Evolutionary conservation across 2,888 invertebrate species (phyloP), one percentile per base, ranked within the genome.

Genomic region (Scotopteryx bipunctaria): DNA sequence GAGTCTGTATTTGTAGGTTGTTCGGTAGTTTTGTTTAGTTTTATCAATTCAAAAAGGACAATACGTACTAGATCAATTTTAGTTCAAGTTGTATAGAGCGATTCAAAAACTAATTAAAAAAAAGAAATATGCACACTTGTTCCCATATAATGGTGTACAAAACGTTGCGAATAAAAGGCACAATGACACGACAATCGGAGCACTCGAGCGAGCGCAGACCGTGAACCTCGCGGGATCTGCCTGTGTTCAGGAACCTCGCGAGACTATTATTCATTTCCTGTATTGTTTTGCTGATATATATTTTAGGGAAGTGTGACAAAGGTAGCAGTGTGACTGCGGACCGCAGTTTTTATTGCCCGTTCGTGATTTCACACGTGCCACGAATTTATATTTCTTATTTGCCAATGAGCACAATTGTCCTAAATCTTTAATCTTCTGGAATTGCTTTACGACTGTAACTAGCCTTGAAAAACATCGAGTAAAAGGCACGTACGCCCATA

Each of bases 221-320:
- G n/a, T 21, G 37, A 43, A 23, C 32, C 54, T 25, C 48, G 8
- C 29, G 48, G 33, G 48, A 45, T 36, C 43, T 41, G 44, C 47
- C 44, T 54, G 31, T 44, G 13, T 29, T 40, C 36, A 5, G 19
- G 46, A 47, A 45, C 32, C 55, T 53, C 58, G 16, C 44, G 53
- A 45, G 58, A 41, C 55, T 42, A 57, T 60, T 59, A 58, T 57
- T 63, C 60, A 63, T 60, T 42, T 57, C 60, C 29, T 55, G 54
- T 60, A 63, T 60, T 64, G 60, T 64, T 60, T 58, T 46, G 45
- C 50, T 60, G 59, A 59, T 57, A 55, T 58, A 56, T 58, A 60
- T 60, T 57, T 59, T 55, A 58, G 56, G 51, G 51, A 53, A 51
- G 31, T 48, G 51, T 46, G 57, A 60, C 55, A 56, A 55, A 55